Evolutionary conservation across 2,797 vertebrate genomes (phyloP), one percentile per base, ranked within the genome.

Genomic region (Hypotaenidia philippensis): DNA sequence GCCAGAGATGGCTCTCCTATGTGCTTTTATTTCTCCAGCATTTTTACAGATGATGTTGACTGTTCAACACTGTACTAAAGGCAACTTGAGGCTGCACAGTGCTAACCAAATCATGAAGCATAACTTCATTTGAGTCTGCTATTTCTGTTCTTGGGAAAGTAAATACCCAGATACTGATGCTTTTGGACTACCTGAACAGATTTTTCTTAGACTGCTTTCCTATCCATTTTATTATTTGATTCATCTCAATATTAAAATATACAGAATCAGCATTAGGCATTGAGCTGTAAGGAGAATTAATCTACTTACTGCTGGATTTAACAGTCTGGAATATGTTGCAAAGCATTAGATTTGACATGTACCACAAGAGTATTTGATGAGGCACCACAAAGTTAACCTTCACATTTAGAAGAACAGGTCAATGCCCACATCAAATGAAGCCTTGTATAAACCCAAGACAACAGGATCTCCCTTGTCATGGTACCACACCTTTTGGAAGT

Each of bases 401-500:
- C 27, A 11, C 26, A 55, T 25, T 84, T 18, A 45, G 44, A 36
- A n/a, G n/a, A 45, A 74, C 0, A 0, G 81, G 18, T 5, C 41
- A 34, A 29, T 3, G 8, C 47, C 27, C 64, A 77, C 15, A 22
- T 4, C 26, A 60, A 15, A 5, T 0, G 20, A 47, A 41, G 34
- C 11, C 14, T 5, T 17, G 17, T 19, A 38, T 8, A 60, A 89
- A 85, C 1, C 29, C 52, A 34, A 44, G 13, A 1, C 7, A 69
- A 34, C 9, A 71, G 52, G 7, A 34, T 18, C 13, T 29, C 26
- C 41, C 27, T 9, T 18, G 8, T 26, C 57, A 66, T 21, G 41
- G 65, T 10, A 8, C 6, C 4, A 14, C 8, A 97, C 97, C 94
- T 83, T 56, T 29, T 94, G 93, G 74, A 97, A 96, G 14, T 45